Evolutionary conservation across 2,113 vertebrate species (phyloP).

Genomic region (Triplophysa tibetana): DNA sequence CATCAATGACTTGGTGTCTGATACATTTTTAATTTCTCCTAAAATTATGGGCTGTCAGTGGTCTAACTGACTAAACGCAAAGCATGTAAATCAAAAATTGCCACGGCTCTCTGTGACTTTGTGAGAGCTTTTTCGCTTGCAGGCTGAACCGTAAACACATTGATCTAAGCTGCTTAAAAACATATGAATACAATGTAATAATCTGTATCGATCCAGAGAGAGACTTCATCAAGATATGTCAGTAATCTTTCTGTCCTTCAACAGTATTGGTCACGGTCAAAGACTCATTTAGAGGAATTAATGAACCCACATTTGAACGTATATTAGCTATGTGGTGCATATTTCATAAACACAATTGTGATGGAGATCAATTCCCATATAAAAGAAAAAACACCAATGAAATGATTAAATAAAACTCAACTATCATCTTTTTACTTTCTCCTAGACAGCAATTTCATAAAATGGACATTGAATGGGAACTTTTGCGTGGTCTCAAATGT

Average conservation of each 20-base stretch:
- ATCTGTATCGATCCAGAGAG: conserved; percentile 64
- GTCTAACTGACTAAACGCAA: neutral
- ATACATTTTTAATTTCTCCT: neutral
- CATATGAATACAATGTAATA: neutral
- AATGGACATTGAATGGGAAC: no score
- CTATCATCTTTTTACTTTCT: no score
- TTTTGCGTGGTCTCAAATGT: no score
- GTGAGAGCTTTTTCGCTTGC: neutral
- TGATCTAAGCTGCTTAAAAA: neutral
- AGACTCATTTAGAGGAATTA: conserved; percentile 55
- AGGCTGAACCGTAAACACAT: neutral
- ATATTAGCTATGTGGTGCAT: neutral
- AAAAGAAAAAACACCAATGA: no score
- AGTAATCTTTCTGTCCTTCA: conserved; percentile 71
- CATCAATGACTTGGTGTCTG: neutral
- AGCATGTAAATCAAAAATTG: neutral
- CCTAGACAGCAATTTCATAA: no score
- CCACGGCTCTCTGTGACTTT: no score
- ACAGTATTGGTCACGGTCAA: conserved; percentile 56
- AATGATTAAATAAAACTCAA: no score
- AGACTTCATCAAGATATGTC: conserved; percentile 66
- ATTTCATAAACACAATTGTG: neutral
- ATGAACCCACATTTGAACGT: neutral
- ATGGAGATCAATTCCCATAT: no score
- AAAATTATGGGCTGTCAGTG: neutral